Evolutionary conservation across 1,140 invertebrate species (phyloP).

Genomic region (Maconellicoccus hirsutus): DNA sequence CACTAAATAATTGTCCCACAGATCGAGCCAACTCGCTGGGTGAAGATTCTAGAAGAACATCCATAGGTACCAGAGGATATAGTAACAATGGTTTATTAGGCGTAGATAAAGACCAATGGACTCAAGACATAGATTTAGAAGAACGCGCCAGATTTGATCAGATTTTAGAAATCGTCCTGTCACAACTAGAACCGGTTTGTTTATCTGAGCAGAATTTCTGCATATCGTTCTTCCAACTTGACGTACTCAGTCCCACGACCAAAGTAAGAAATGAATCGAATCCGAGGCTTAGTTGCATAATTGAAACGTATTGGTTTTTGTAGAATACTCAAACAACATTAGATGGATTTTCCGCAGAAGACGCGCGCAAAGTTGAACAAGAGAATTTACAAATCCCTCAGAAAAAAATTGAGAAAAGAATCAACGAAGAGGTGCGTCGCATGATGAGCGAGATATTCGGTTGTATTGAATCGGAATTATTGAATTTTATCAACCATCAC

Average conservation of each 20-base stretch:
- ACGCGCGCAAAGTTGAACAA: constrained; percentile 22
- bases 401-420: constrained; percentile 52
- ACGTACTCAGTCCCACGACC: constrained; percentile 41
- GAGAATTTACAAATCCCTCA: constrained; percentile 37
- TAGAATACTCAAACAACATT: constrained; percentile 45
- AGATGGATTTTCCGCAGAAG: constrained; percentile 32
- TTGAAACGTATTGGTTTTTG: constrained; percentile 25
- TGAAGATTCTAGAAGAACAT: constrained; percentile 33
- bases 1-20: background rate
- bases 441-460: constrained; percentile 83
- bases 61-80: background rate
- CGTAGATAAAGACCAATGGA: constrained; percentile 45
- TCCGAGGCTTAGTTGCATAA: too few relatives aligned
- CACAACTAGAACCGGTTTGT: constrained; percentile 82
- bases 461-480: constrained; percentile 70
- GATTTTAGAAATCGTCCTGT: constrained; percentile 67
- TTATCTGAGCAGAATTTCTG: constrained; percentile 93
- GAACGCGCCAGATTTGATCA: constrained; percentile 52
- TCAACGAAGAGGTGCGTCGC: constrained; percentile 64
- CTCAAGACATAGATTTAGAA: constrained; percentile 42
- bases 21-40: constrained; percentile 31
- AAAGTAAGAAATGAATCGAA: constrained; percentile 34
- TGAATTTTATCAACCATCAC: constrained; percentile 69
- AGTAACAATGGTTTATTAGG: constrained; percentile 38
- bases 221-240: constrained; percentile 82